Base-by-base conservation (phyloP, 2,113 vertebrate species). In the Struthio camelus region DNA sequence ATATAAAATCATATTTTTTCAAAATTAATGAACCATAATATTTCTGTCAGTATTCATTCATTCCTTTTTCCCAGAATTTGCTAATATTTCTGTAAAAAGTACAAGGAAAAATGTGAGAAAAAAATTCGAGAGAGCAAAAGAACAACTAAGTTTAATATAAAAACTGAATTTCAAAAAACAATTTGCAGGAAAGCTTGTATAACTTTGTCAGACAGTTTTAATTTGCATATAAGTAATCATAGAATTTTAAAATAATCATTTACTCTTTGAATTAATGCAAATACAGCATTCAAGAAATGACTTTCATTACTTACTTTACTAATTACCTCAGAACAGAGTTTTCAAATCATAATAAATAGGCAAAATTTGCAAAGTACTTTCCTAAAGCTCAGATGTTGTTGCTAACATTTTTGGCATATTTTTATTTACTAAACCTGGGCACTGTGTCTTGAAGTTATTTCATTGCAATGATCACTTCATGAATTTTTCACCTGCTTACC, bases 311-410 rank as follows among this genome's bases (percentile, higher is more conserved):
- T 30, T 66, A 13, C 15, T 53, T 54, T 22, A 27, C 48, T 92
- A 62, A 50, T 65, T 85, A 56, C 48, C 28, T 93, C 54, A 80
- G 38, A 94, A 84, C n/a, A n/a, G n/a, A n/a, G n/a, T n/a, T 87
- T 89, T 91, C 38, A 93, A 85, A 89, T 90, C 28, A 65, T n/a
- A 8, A 80, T 90, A 80, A 95, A 89, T 71, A 17, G 61, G 40
- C 32, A 85, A 80, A 93, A 92, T 85, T 65, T 93, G 14, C 11
- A 28, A 76, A 80, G 14, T 53, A 51, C 8, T 65, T 91, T 80
- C 44, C 34, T 86, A 50, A 87, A 84, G 44, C 79, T 90, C 73
- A 87, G 38, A 13, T 90, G 12, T 51, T 71, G 84, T n/a, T 56
- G 65, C 20, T 69, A 71, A 73, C 23, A 36, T 42, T 11, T 71